Evolutionary conservation across 2,888 invertebrate genomes (phyloP), one percentile per base, ranked within the genome.

Genomic region (Zygothrica quintamaculata): DNA sequence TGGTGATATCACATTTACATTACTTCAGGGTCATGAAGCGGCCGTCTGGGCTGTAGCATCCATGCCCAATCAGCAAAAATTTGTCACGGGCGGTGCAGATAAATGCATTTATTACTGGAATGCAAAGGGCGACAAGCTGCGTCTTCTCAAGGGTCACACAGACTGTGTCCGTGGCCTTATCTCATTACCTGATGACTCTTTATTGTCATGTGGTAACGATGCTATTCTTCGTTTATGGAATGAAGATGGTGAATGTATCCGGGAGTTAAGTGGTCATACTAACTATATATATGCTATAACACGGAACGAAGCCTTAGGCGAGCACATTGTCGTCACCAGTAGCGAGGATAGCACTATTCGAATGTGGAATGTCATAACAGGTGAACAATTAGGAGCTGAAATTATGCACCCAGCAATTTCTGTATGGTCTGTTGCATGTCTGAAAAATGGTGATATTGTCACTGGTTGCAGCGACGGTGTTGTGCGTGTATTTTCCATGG

Each of bases 171-270:
- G 99, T 88, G 95, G 93, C 16, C 88, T 99, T 25, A 93, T 94
- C 0, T 93, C 94, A 1, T 92, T 97, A 6, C 94, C 93, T 51
- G 90, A 93, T n/a, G 93, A 94, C 33, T 93, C 94, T 37, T 96
- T 99, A 90, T 91, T 98, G 0, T 98, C 98, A 42, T 97, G 96
- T 88, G 94, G 97, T 18, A 99, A 99, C 91, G 99, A 99, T 92
- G 96, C 97, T 0, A 93, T 95, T 0, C 93, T 99, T 39, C 94
- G 95, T 73, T 92, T 95, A 50, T 99, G 99, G 99, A 93, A 94
- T 2, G 93, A 94, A 57, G 92, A 93, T 44, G 97, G 97, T 16
- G 94, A 95, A 77, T 96, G 96, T 88, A 89, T 96, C 4, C 93
- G 94, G 51, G 94, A 94, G 56, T 94, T 94, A 81, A 94, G 94